Conservation (phyloP, 2,113 vertebrate species). For the Neotragus moschatus region DNA sequence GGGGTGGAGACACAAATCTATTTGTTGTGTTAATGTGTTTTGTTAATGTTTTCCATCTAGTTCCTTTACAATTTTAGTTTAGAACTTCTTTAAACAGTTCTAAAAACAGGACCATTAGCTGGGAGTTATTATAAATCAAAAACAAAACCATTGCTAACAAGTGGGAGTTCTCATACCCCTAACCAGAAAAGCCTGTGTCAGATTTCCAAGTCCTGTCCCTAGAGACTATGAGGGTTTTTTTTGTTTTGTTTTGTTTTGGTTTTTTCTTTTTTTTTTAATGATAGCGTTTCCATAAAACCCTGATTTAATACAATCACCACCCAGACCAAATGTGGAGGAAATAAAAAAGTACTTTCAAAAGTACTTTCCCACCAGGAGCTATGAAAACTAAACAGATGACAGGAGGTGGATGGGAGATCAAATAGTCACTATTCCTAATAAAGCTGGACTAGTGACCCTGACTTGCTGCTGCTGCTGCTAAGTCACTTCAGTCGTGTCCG, state of each 20-base stretch:
- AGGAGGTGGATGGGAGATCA: neutral
- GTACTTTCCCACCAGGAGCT: neutral
- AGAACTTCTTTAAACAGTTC: constrained; percentile 56
- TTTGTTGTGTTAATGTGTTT: neutral
- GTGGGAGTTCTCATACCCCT: constrained; percentile 21
- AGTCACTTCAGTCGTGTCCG: too few relatives aligned
- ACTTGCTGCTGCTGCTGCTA: too few relatives aligned
- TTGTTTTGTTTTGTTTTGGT: too few relatives aligned
- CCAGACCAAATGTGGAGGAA: neutral
- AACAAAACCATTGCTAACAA: constrained; percentile 27
- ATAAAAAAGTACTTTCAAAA: constrained; percentile 40
- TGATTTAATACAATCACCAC: constrained; percentile 1
- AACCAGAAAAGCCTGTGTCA: constrained; percentile 19
- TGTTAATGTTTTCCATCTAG: neutral
- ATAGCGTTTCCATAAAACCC: constrained; percentile 50
- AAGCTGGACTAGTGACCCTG: neutral
- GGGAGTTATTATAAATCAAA: constrained; percentile 45
- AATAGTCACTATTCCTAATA: neutral
- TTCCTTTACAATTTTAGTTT: constrained; percentile 44
- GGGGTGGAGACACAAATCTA: neutral
- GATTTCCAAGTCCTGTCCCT: neutral
- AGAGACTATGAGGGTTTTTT: neutral
- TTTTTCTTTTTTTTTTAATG: constrained; percentile 37
- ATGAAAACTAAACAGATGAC: neutral
- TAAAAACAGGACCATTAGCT: constrained; percentile 43